phyloP scores from a whole-genome alignment of 92 coral and sea anemone species.

The Epizoanthus illoricatus region DNA sequence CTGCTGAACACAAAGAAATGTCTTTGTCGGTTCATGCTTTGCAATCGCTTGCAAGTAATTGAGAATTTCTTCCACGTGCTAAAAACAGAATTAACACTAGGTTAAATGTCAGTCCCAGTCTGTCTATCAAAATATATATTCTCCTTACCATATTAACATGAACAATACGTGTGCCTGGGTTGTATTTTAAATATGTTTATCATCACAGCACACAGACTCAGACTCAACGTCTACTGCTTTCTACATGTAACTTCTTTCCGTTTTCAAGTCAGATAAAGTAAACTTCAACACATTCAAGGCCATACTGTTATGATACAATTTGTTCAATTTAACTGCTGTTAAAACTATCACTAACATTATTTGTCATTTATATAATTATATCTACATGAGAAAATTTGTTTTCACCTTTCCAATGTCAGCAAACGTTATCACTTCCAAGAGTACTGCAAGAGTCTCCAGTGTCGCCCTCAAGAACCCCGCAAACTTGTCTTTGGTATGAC shows the following conservation, averaged over 20 bases:
- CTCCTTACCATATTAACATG: too few relatives aligned
- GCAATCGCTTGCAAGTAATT: constrained; percentile 85
- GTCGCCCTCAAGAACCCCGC: constrained; percentile 66
- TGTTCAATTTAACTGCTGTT: too few relatives aligned
- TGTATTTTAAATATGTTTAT: too few relatives aligned
- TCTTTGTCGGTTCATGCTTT: constrained; percentile 78
- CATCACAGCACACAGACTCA: too few relatives aligned
- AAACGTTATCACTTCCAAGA: constrained; percentile 87
- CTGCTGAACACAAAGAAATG: constrained; percentile 92
- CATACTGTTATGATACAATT: too few relatives aligned
- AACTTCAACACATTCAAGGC: too few relatives aligned
- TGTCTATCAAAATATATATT: too few relatives aligned
- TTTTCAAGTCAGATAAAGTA: too few relatives aligned
- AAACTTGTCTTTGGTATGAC: constrained; percentile 79
- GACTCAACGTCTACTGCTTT: too few relatives aligned
- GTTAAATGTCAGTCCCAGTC: neutral
- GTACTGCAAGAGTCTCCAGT: constrained; percentile 71
- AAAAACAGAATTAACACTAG: constrained; percentile 18
- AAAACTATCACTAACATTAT: neutral
- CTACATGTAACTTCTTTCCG: too few relatives aligned
- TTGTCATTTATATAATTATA: neutral
- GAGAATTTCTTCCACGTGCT: constrained; percentile 99
- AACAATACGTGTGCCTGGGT: too few relatives aligned
- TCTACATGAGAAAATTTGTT: neutral
- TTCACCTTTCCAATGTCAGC: constrained; percentile 88